phyloP scores from a whole-genome alignment of 2,888 invertebrate species.

The Chaetogeoica ovagalla region DNA sequence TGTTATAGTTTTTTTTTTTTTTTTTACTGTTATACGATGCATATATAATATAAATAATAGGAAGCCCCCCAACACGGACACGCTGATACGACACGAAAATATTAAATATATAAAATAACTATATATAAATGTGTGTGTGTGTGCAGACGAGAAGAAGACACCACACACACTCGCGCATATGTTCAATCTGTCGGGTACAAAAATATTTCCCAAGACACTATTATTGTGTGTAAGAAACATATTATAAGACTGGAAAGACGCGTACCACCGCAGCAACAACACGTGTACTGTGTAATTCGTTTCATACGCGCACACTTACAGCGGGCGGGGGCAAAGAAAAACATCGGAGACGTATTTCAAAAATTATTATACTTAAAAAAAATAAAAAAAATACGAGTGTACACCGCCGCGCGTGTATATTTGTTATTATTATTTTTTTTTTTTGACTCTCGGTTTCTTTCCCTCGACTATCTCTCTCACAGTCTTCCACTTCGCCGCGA shows the following conservation, averaged over 20 bases:
- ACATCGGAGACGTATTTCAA: not conserved
- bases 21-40: no score
- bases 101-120: no score
- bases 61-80: no score
- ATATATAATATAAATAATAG: no score
- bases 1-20: no score
- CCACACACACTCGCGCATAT: no score
- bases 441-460: no score
- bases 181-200: not conserved
- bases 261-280: no score
- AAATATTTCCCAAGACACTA: constrained; percentile 46
- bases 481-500: not conserved
- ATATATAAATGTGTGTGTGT: no score
- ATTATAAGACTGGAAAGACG: not conserved
- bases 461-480: not conserved
- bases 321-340: not conserved
- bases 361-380: not conserved
- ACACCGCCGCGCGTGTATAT: no score
- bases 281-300: not conserved
- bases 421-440: not conserved
- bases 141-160: no score
- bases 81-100: no score
- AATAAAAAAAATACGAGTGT: not conserved
- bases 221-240: not conserved
- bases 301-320: not conserved